Percentiles rank a stretch among this genome's conserved stretches.
These are phyloP conservation scores for Vanacampus margaritifer DNA, from an alignment of 2,113 vertebrate species.

Conservation along the genomic window DNA sequence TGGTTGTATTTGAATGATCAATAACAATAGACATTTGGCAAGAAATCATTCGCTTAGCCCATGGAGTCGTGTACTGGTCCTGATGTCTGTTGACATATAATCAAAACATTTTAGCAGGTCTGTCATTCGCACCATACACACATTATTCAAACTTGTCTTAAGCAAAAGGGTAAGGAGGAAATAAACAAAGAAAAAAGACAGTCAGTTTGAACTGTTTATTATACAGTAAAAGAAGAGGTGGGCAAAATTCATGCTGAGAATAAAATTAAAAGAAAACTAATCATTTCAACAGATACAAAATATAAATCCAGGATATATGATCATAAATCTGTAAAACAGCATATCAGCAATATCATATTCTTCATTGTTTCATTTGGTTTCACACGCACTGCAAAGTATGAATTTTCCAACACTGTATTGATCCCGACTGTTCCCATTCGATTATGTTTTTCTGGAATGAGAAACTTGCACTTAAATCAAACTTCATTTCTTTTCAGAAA, in stretches of 20 bases:
- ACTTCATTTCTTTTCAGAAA: constrained; percentile 16
- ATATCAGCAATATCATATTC: constrained; percentile 61
- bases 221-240: constrained; percentile 61
- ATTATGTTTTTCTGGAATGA: constrained; percentile 22
- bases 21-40: no score
- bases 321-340: constrained; percentile 47
- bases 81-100: no score
- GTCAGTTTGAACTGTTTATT: constrained; percentile 69
- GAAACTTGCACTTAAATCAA: constrained; percentile 7
- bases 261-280: constrained; percentile 54
- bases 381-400: constrained; percentile 69
- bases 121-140: no score
- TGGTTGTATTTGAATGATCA: no score
- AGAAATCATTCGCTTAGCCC: no score
- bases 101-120: not conserved
- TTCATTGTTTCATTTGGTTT: constrained; percentile 59
- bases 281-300: constrained; percentile 51
- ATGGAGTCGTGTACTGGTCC: no score
- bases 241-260: constrained; percentile 51
- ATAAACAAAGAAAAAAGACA: not conserved
- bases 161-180: not conserved
- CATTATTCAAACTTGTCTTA: not conserved
- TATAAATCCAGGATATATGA: constrained; percentile 49
- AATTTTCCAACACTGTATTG: constrained; percentile 77
- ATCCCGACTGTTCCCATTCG: constrained; percentile 50